Evolutionary conservation across 2,888 invertebrate species (phyloP), one percentile per base, ranked within the genome.

Genomic region (Oasisia sp.): DNA sequence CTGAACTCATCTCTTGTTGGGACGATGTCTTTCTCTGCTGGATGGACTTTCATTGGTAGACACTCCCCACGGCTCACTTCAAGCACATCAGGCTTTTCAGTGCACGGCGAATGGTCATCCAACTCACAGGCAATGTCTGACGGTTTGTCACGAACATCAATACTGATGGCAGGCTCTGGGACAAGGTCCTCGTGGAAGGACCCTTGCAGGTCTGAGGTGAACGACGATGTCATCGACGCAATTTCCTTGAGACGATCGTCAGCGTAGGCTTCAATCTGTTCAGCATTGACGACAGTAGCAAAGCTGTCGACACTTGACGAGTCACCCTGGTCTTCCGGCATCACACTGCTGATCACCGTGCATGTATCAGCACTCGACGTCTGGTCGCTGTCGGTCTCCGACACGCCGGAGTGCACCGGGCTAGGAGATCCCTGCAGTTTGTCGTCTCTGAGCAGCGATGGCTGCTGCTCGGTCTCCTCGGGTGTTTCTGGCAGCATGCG

Each of bases 161-260:
- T 93, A 56, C 91, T 93, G 32, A 94, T 94, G 45, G 93, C 93
- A 89, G 94, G 94, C 92, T 98, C 98, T 96, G 98, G 74, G n/a
- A 91, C 98, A 90, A 98, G 98, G 95, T 99, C 98, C 97, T 98
- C 98, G 89, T 98, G 96, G 89, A 94, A 94, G 91, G 95, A 95
- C 7, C 98, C 98, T 89, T 96, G 96, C 32, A 96, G 95, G 93
- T 97, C 97, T 27, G 96, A 96, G 91, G 96, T 96, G 92, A 95
- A 94, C n/a, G 96, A 96, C 32, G 98, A 96, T 58, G 95, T 96
- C 95, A 95, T 95, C 91, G 95, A 96, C 9, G 96, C 95, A 91
- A 97, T 97, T 92, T 97, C 97, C 91, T 97, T 97, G 90, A 95
- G 93, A 92, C 95, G 93, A 91, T 94, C 96, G 12, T 94, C 94